Conservation (phyloP, 2,888 invertebrate genomes). For the Diarsia mendica region DNA sequence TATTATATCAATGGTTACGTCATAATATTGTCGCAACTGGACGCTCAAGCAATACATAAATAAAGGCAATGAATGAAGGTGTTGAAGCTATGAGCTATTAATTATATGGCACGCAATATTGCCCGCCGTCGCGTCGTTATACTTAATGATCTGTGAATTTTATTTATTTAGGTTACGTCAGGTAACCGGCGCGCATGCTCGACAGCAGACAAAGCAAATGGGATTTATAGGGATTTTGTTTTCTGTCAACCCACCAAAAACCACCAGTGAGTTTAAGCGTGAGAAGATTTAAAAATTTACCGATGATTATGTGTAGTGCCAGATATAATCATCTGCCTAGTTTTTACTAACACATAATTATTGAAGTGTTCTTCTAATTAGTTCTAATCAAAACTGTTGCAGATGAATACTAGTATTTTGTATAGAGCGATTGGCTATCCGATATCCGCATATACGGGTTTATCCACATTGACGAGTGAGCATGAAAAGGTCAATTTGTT, state of each 20-base stretch:
- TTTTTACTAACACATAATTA: no score
- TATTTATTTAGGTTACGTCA: not conserved
- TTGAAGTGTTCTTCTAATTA: no score
- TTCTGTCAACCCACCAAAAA: no score
- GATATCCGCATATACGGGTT: not conserved
- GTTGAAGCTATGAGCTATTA: constrained; percentile 3
- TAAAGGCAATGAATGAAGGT: not conserved
- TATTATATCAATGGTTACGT: no score
- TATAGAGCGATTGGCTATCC: not conserved
- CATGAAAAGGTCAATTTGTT: not conserved
- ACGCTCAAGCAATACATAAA: not conserved
- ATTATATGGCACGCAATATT: constrained; percentile 10
- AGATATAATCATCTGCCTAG: no score
- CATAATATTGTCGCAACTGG: not conserved
- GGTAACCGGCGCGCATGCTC: no score
- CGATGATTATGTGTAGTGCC: no score
- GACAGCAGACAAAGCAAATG: no score
- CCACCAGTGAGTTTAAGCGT: no score
- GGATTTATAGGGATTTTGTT: no score
- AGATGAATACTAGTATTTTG: not conserved
- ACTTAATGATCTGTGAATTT: constrained; percentile 29
- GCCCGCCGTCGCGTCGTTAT: not conserved
- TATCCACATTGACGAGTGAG: not conserved
- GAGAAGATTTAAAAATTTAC: no score
- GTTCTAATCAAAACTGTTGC: no score